Evolutionary conservation across 2,113 vertebrate species (phyloP).

Genomic region (Girardinichthys multiradiatus): DNA sequence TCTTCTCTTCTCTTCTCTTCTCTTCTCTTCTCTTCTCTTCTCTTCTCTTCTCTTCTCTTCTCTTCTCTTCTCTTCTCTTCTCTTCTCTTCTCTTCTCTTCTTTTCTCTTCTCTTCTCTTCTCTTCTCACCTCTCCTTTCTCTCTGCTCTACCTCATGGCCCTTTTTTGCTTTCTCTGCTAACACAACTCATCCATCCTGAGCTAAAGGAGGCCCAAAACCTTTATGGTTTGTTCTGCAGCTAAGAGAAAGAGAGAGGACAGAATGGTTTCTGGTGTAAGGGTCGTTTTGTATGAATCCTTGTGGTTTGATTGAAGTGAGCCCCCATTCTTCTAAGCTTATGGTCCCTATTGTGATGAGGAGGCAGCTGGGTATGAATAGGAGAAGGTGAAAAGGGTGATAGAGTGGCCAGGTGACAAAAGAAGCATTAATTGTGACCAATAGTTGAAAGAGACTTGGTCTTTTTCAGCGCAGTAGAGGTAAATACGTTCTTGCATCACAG

Average conservation of each 20-base stretch:
- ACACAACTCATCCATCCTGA: slow-evolving; percentile 17
- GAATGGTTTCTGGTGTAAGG: slow-evolving; percentile 1
- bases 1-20: not conserved
- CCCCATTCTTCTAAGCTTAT: slow-evolving; percentile 14
- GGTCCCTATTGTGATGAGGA: slow-evolving; percentile 22
- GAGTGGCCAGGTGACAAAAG: slow-evolving; percentile 21
- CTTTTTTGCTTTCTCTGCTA: not conserved
- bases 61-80: not conserved
- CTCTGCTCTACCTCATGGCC: not conserved
- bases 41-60: not conserved
- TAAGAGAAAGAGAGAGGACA: not conserved
- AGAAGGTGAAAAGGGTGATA: slow-evolving; percentile 4
- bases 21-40: not conserved
- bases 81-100: not conserved
- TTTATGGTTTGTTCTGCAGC: not conserved
- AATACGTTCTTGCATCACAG: not conserved
- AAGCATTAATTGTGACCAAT: slow-evolving; percentile 34
- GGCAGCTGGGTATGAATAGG: slow-evolving; percentile 17
- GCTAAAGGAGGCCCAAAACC: not conserved
- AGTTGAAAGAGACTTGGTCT: slow-evolving; percentile 21
- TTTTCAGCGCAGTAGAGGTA: slow-evolving; percentile 6
- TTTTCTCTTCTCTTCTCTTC: not conserved
- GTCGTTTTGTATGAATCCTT: slow-evolving; percentile 1
- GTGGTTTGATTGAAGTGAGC: slow-evolving; percentile 44
- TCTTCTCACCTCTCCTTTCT: not conserved